A percentile compares a stretch with the other conserved stretches of the same genome.
Conservation (phyloP, 2,113 vertebrate species). For the Globicephala melas region DNA sequence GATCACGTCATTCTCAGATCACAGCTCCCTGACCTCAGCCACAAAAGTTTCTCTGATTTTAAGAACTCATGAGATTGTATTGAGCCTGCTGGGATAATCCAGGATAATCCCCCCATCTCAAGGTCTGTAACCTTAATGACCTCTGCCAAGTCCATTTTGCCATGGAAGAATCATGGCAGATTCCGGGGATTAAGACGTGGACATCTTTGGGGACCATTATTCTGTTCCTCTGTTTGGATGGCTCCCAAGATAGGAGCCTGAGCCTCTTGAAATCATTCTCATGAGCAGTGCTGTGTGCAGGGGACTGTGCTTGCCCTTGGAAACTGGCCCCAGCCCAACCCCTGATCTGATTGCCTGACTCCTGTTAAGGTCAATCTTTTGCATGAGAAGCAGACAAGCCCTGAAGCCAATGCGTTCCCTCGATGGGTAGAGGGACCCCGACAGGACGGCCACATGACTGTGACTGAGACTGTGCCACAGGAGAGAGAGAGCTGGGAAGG, state of each 20-base stretch:
- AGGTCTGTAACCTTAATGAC: background rate
- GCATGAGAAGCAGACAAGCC: background rate
- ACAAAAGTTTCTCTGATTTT: background rate
- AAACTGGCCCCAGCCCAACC: background rate
- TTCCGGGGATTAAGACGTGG: background rate
- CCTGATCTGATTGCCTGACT: background rate
- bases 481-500: background rate
- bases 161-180: background rate
- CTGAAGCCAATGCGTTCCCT: background rate
- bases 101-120: background rate
- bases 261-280: background rate
- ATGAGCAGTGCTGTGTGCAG: background rate
- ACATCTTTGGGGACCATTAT: background rate
- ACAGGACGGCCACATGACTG: background rate
- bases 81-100: background rate
- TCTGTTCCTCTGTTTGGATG: background rate
- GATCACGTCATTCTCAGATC: background rate
- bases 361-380: background rate
- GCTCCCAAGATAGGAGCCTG: background rate
- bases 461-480: background rate
- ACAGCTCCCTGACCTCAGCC: background rate
- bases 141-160: background rate
- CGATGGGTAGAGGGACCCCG: rapidly evolving
- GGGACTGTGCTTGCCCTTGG: background rate
- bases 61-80: background rate